Evolutionary conservation across 2,888 invertebrate species (phyloP), one percentile per base, ranked within the genome.

Genomic region (Alviniconcha strummeri): DNA sequence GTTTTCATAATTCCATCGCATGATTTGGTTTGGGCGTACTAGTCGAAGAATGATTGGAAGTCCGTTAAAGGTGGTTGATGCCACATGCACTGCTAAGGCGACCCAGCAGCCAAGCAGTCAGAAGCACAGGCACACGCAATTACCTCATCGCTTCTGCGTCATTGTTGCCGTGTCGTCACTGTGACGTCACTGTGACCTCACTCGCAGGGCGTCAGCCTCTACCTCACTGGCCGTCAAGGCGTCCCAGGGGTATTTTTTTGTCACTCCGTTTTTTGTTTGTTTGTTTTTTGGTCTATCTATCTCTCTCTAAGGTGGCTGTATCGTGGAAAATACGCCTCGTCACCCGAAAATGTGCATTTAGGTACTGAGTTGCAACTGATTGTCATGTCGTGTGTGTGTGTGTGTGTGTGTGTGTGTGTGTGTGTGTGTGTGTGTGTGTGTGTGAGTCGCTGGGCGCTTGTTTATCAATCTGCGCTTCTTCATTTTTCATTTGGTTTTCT

Each of bases 101-200:
- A 36, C 36, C 36, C 36, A 36, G 36, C 36, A 36, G 36, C 36
- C 60, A 11, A 60, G 13, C 8, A 60, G 60, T 60, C 13, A 8
- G 13, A 8, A 60, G 8, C 60, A 60, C 60, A 60, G 60, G 74
- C 69, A 55, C 67, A 69, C 79, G 19, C 17, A 19, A 52, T 67
- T 82, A 82, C 82, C 82, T 82, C 82, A 76, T 67, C 82, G 82
- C 82, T 77, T 69, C 82, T 82, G 82, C 77, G 82, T 82, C 77
- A 76, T 56, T 67, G 82, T 67, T 67, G 67, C 54, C 79, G 67
- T 79, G 79, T 36, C 77, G 77, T 79, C 79, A 67, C 60, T 52
- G 76, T 77, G 76, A 77, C 77, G 52, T 9, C 79, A 79, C 7
- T 54, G 9, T 67, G 52, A 77, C 77, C 69, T 76, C 82, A 82